Evolutionary conservation across 2,888 invertebrate genomes (phyloP).

Genomic region (Choristoneura rosaceana): DNA sequence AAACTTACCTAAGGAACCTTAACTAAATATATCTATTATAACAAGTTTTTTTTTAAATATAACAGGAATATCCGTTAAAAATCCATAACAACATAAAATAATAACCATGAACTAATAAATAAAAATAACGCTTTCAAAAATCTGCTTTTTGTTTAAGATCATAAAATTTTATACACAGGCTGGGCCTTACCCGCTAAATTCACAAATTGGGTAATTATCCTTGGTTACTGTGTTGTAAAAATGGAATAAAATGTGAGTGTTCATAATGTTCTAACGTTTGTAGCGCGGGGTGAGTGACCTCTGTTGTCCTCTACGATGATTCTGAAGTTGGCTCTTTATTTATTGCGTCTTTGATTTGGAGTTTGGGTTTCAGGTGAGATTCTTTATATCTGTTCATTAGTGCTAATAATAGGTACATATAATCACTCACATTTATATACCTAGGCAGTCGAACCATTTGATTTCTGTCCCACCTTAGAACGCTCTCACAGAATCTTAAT

Average conservation of each 20-base stretch:
- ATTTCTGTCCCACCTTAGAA: too few relatives aligned
- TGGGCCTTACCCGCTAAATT: not conserved
- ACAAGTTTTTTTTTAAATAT: not conserved
- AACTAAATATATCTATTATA: too few relatives aligned
- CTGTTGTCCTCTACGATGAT: slow-evolving; percentile 73
- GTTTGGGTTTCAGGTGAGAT: slow-evolving; percentile 45
- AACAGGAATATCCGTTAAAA: not conserved
- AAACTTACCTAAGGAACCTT: too few relatives aligned
- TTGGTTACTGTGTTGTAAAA: slow-evolving; percentile 10
- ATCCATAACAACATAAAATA: not conserved
- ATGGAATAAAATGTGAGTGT: slow-evolving; percentile 42
- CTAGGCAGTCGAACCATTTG: too few relatives aligned
- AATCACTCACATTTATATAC: too few relatives aligned
- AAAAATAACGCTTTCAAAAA: slow-evolving; percentile 3
- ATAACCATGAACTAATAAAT: slow-evolving; percentile 1
- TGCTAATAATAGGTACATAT: too few relatives aligned
- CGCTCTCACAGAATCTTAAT: too few relatives aligned
- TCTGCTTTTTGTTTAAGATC: slow-evolving; percentile 6
- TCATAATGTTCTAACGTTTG: slow-evolving; percentile 58
- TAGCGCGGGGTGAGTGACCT: slow-evolving; percentile 71
- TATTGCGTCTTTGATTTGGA: slow-evolving; percentile 52
- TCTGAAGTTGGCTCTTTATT: slow-evolving; percentile 62
- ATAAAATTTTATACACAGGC: not conserved
- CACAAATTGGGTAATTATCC: slow-evolving; percentile 1
- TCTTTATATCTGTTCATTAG: not conserved